phyloP scores from a whole-genome alignment of 2,888 invertebrate genomes.

The Phrixothrix hirtus region DNA sequence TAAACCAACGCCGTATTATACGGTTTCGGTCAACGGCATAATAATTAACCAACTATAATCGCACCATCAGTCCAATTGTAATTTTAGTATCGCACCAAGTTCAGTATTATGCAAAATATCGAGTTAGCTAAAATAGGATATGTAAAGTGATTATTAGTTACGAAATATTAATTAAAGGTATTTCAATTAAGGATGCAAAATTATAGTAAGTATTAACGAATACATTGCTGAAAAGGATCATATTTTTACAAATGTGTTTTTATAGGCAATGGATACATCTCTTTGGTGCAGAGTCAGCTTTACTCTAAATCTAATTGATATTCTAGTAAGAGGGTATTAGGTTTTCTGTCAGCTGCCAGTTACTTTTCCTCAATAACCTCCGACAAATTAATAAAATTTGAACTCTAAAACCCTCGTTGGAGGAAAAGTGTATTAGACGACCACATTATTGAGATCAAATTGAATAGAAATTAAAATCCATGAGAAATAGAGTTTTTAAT shows the following conservation, averaged over 20 bases:
- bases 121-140: slow-evolving; percentile 3
- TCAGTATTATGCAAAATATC: neutral
- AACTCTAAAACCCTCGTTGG: slow-evolving; percentile 6
- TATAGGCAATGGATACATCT: neutral
- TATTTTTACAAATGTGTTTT: no score
- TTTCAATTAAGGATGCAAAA: neutral
- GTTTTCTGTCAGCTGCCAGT: slow-evolving; percentile 16
- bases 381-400: slow-evolving; percentile 15
- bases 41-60: slow-evolving; percentile 13
- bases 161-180: neutral
- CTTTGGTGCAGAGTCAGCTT: slow-evolving; percentile 4
- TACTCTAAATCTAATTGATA: slow-evolving; percentile 11
- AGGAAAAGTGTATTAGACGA: slow-evolving; percentile 3
- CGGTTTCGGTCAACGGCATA: slow-evolving; percentile 5
- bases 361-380: slow-evolving; percentile 8
- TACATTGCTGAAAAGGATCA: neutral
- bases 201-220: neutral
- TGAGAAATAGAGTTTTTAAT: no score
- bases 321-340: slow-evolving; percentile 12
- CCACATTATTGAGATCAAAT: slow-evolving; percentile 5
- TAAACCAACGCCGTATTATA: slow-evolving; percentile 6
- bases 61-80: slow-evolving; percentile 1
- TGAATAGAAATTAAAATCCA: no score
- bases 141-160: slow-evolving; percentile 8
- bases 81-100: slow-evolving; percentile 9